A percentile compares a stretch with the other conserved stretches of the same genome.
These are phyloP conservation scores for Dryoscopus gambensis DNA, from an alignment of 2,113 vertebrate genomes.

Conservation along the genomic window DNA sequence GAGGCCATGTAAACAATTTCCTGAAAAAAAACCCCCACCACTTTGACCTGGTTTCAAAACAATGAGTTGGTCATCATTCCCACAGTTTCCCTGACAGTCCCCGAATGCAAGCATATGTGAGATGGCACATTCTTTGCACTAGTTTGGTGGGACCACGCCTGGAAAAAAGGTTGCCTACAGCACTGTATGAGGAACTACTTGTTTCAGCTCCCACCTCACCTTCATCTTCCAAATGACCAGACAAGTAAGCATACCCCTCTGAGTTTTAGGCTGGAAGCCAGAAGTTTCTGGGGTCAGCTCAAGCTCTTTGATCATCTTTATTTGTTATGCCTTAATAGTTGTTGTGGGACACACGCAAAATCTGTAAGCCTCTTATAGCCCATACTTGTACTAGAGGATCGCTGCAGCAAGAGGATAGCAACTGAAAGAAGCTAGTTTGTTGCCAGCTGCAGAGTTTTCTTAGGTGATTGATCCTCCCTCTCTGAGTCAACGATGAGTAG, in stretches of 20 bases:
- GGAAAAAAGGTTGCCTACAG: background rate
- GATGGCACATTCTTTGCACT: background rate
- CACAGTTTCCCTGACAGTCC: background rate
- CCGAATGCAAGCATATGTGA: background rate
- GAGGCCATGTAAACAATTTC: background rate
- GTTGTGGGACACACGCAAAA: background rate
- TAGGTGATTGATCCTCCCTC: background rate
- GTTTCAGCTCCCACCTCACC: background rate
- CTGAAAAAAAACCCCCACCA: fast-evolving
- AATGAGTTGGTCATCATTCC: background rate
- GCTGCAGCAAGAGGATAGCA: background rate
- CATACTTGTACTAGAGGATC: background rate
- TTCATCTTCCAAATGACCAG: background rate
- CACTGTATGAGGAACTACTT: background rate
- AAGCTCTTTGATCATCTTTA: background rate
- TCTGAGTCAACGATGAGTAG: background rate
- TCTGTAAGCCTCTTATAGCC: background rate
- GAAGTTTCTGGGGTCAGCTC: background rate
- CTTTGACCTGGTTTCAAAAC: background rate
- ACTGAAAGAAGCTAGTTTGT: background rate
- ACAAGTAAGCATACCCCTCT: background rate
- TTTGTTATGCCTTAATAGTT: background rate
- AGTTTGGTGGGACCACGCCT: background rate
- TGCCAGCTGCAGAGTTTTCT: background rate
- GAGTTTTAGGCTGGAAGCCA: background rate